Evolutionary conservation across 2,113 vertebrate species (phyloP).

Genomic region (Gyps fulvus): DNA sequence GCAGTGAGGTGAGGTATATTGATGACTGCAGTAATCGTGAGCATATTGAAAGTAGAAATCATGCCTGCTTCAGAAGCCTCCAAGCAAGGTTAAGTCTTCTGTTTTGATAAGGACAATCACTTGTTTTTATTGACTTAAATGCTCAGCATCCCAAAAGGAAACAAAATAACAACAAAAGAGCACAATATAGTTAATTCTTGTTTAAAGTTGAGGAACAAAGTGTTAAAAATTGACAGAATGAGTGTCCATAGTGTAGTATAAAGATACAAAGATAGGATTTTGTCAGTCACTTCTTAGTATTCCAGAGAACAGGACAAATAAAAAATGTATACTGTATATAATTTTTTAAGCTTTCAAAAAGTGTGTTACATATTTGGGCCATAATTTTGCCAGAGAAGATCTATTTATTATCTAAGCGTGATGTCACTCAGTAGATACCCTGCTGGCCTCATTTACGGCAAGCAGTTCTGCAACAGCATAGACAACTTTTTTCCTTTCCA

Average conservation of each 20-base stretch:
- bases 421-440: slow-evolving; percentile 12
- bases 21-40: not conserved
- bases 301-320: not conserved
- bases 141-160: not conserved
- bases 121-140: not conserved
- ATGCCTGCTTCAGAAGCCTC: not conserved
- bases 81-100: not conserved
- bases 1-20: not conserved
- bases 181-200: not conserved
- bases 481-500: slow-evolving; percentile 12
- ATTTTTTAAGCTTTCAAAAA: not conserved
- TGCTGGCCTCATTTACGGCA: not conserved
- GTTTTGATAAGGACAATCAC: not conserved
- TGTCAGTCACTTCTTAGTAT: not conserved
- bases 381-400: not conserved
- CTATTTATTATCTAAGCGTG: slow-evolving; percentile 20
- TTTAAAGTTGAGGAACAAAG: not conserved
- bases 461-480: not conserved
- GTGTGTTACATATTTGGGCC: not conserved
- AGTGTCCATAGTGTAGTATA: not conserved
- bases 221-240: not conserved
- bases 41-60: not conserved
- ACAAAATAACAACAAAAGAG: not conserved
- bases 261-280: not conserved
- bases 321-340: not conserved